These are phyloP conservation scores for Neosalanx taihuensis DNA, from an alignment of 2,797 vertebrate genomes.

Conservation along the genomic window DNA sequence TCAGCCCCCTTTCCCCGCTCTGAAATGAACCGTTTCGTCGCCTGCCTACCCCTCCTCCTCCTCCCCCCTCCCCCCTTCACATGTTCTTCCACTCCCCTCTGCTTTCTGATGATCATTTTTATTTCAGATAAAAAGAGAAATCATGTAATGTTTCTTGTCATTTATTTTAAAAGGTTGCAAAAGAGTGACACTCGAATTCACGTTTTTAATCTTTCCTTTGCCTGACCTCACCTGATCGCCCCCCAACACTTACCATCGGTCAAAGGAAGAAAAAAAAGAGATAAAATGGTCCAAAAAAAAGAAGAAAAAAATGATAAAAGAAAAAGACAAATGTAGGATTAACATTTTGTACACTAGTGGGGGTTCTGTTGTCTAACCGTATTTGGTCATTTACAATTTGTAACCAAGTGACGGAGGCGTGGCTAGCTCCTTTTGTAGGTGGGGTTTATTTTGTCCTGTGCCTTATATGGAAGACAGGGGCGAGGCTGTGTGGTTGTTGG, in stretches of 20 bases:
- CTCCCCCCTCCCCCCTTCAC: slow-evolving; percentile 53
- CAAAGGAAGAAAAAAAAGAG: slow-evolving; percentile 44
- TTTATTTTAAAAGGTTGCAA: slow-evolving; percentile 76
- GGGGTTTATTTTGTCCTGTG: slow-evolving; percentile 95
- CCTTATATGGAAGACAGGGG: slow-evolving; percentile 92
- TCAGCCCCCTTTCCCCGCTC: slow-evolving; percentile 60
- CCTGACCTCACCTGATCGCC: slow-evolving; percentile 53
- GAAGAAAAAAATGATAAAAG: slow-evolving; percentile 44
- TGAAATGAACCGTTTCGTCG: slow-evolving; percentile 61
- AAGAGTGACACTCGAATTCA: slow-evolving; percentile 72
- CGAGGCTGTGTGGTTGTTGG: slow-evolving; percentile 68
- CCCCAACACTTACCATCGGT: slow-evolving; percentile 49
- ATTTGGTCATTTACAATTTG: slow-evolving; percentile 78
- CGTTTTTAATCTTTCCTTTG: slow-evolving; percentile 75
- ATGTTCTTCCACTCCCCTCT: slow-evolving; percentile 74
- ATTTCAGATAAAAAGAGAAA: slow-evolving; percentile 83
- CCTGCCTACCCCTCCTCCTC: slow-evolving; percentile 47
- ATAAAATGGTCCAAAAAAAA: slow-evolving; percentile 25
- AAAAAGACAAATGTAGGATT: slow-evolving; percentile 73
- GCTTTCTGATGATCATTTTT: slow-evolving; percentile 82
- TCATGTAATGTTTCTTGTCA: slow-evolving; percentile 83
- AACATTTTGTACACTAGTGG: slow-evolving; percentile 90
- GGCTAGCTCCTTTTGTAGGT: slow-evolving; percentile 77
- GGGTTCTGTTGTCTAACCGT: slow-evolving; percentile 82
- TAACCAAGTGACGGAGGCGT: slow-evolving; percentile 78